Evolutionary conservation across 2,888 invertebrate genomes (phyloP).

Genomic region (Brachyptera risi): DNA sequence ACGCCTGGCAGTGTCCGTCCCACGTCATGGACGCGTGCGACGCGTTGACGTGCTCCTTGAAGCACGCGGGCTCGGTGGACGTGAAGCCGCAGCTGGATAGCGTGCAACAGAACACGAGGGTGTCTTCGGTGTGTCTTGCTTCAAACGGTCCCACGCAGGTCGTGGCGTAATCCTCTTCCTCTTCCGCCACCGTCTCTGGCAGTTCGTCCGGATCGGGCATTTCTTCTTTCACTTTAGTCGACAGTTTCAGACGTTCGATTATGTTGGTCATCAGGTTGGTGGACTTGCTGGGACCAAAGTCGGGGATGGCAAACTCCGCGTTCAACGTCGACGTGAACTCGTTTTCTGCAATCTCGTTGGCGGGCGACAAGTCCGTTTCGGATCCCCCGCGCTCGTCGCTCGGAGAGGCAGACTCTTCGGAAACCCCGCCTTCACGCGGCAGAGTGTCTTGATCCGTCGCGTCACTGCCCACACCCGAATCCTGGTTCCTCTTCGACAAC

Average conservation of each 20-base stretch:
- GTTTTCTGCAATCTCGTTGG: too few species aligned
- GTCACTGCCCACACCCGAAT: too few species aligned
- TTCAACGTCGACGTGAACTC: too few species aligned
- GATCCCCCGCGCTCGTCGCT: too few species aligned
- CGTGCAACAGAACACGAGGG: constrained; percentile 15
- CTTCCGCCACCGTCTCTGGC: not conserved
- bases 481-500: not conserved
- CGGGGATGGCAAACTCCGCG: too few species aligned
- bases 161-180: not conserved
- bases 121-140: not conserved
- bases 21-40: constrained; percentile 17
- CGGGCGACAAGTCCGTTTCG: too few species aligned
- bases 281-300: too few species aligned
- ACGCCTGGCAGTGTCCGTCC: constrained; percentile 25
- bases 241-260: not conserved
- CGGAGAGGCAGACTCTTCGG: too few species aligned
- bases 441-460: too few species aligned
- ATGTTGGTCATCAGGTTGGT: not conserved
- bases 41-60: constrained; percentile 17
- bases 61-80: not conserved
- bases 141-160: constrained; percentile 24
- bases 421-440: too few species aligned
- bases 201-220: not conserved
- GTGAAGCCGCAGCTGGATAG: constrained; percentile 21
- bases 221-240: not conserved